phyloP scores from a whole-genome alignment of 2,888 invertebrate genomes.

The Electrophaes corylata region DNA sequence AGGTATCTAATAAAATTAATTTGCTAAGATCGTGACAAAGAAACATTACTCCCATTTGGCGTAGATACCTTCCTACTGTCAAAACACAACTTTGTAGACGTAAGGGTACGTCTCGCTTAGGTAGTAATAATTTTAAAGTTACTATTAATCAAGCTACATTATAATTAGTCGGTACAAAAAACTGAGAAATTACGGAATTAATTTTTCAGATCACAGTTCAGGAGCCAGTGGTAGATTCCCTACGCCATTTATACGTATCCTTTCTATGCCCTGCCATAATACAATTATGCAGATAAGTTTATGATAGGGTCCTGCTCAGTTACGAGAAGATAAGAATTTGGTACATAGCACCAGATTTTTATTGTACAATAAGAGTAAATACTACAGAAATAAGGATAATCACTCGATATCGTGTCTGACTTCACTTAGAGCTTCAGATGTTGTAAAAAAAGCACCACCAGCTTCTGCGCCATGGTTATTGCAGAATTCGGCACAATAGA shows the following conservation, averaged over 20 bases:
- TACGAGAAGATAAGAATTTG: too few species aligned
- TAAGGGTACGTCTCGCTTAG: too few species aligned
- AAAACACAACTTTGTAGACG: constrained; percentile 4
- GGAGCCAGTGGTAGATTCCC: neutral
- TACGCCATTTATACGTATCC: neutral
- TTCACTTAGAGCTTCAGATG: too few species aligned
- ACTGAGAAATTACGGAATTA: too few species aligned
- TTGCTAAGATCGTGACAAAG: constrained; percentile 1
- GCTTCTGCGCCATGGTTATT: neutral
- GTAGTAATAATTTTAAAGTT: neutral
- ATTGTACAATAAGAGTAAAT: too few species aligned
- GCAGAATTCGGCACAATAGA: constrained; percentile 35
- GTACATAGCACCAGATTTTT: too few species aligned
- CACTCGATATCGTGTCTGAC: too few species aligned
- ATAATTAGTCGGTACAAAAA: constrained; percentile 24
- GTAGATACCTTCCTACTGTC: neutral
- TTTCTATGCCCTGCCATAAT: too few species aligned
- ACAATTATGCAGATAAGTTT: too few species aligned
- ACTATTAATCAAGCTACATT: constrained; percentile 17
- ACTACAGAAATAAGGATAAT: too few species aligned
- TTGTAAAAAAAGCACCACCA: neutral
- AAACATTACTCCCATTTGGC: constrained; percentile 13
- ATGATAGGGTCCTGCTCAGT: too few species aligned
- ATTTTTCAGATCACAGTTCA: constrained; percentile 10
- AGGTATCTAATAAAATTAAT: neutral